A percentile compares a stretch with the other conserved stretches of the same genome.
These are phyloP conservation scores for Bradynema listronoti DNA, from an alignment of 1,140 invertebrate genomes.

Conservation along the genomic window DNA sequence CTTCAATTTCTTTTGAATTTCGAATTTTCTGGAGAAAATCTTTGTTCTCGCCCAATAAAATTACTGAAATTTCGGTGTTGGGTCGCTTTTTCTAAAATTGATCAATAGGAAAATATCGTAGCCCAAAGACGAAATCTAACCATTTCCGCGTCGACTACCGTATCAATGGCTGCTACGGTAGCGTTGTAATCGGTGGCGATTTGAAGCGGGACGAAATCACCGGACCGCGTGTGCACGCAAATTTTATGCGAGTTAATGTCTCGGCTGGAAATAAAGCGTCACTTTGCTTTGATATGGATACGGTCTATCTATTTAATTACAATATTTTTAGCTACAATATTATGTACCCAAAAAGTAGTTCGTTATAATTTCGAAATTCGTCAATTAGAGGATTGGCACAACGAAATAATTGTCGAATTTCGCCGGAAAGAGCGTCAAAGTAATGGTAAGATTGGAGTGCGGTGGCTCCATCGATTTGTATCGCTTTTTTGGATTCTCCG, in stretches of 20 bases:
- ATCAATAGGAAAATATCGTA: not conserved
- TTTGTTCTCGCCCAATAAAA: constrained; percentile 22
- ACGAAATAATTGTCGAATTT: not conserved
- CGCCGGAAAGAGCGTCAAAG: not conserved
- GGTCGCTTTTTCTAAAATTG: constrained; percentile 14
- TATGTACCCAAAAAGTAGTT: constrained; percentile 9
- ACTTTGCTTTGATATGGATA: not conserved
- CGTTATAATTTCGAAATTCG: constrained; percentile 6
- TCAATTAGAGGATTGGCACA: not conserved
- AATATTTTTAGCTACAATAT: constrained; percentile 7
- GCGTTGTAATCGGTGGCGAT: not conserved
- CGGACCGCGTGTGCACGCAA: constrained; percentile 29
- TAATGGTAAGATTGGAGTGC: constrained; percentile 4
- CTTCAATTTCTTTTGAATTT: constrained; percentile 2
- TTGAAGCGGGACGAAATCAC: constrained; percentile 21
- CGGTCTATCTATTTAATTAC: not conserved
- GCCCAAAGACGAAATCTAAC: not conserved
- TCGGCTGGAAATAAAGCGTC: constrained; percentile 14
- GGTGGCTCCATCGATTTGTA: not conserved
- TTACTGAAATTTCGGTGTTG: constrained; percentile 13
- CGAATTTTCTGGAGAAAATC: constrained; percentile 12
- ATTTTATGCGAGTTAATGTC: constrained; percentile 18
- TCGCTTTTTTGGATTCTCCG: not conserved
- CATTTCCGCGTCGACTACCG: not conserved
- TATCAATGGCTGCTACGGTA: not conserved